Conservation (phyloP, 2,797 vertebrate species). For the Carduelis carduelis region DNA sequence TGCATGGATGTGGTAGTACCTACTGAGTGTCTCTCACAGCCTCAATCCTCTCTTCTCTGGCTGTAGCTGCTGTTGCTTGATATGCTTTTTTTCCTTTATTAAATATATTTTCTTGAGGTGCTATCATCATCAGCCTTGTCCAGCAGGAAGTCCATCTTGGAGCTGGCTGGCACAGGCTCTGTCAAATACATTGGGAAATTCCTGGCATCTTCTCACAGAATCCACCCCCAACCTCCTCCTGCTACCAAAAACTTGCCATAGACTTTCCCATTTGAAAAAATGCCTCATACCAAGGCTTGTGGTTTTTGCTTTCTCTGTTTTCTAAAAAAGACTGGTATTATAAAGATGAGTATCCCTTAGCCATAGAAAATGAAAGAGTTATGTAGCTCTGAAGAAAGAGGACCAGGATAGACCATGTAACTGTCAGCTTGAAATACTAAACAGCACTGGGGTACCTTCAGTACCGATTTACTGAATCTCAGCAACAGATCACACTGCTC, state of each 20-base stretch:
- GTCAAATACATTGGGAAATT: background rate
- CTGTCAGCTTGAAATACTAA: background rate
- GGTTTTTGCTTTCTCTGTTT: background rate
- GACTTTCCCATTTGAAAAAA: background rate
- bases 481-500: background rate
- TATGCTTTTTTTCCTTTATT: background rate
- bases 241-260: background rate
- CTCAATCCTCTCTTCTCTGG: background rate
- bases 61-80: background rate
- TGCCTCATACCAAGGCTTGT: background rate
- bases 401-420: too few relatives aligned
- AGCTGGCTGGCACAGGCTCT: background rate
- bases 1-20: background rate
- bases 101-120: rapidly evolving
- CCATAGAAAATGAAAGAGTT: background rate
- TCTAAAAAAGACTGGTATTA: background rate
- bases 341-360: background rate
- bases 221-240: background rate
- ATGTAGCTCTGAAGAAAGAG: background rate
- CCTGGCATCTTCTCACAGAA: background rate
- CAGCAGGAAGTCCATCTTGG: background rate
- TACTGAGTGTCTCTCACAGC: background rate
- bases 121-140: background rate
- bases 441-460: background rate
- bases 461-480: background rate